Evolutionary conservation across 2,797 vertebrate species (phyloP).

Genomic region (Dendrocincla tyrannina): DNA sequence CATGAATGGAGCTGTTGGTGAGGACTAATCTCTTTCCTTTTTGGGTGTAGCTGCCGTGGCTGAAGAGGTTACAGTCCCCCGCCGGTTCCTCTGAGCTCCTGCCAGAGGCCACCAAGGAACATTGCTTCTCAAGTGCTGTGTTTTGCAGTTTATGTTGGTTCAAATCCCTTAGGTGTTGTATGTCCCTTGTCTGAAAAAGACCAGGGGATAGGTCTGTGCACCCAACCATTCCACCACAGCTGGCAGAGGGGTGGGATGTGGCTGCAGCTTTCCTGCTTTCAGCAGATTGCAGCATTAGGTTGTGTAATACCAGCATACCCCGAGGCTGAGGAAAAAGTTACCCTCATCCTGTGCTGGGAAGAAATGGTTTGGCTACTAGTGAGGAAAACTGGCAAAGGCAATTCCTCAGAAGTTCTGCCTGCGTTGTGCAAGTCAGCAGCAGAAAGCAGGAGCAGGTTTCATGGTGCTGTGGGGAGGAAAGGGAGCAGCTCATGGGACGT

Average conservation of each 20-base stretch:
- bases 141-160: not conserved
- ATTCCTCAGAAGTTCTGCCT: not conserved
- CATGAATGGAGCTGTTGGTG: accelerated
- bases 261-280: not conserved
- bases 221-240: accelerated
- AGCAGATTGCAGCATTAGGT: accelerated
- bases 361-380: not conserved
- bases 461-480: not conserved
- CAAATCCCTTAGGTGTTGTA: not conserved
- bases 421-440: accelerated
- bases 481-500: accelerated
- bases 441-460: not conserved
- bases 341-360: accelerated
- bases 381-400: not conserved
- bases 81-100: not conserved
- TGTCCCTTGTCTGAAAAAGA: not conserved
- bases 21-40: not conserved
- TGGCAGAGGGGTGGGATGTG: not conserved
- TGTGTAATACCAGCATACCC: accelerated
- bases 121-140: not conserved
- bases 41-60: not conserved
- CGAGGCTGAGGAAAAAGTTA: not conserved
- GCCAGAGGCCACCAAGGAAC: not conserved
- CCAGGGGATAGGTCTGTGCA: not conserved
- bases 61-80: not conserved